Percentiles rank a stretch among this genome's conserved stretches.
Conservation (phyloP, 1,140 invertebrate species). For the Meloidogyne exigua region DNA sequence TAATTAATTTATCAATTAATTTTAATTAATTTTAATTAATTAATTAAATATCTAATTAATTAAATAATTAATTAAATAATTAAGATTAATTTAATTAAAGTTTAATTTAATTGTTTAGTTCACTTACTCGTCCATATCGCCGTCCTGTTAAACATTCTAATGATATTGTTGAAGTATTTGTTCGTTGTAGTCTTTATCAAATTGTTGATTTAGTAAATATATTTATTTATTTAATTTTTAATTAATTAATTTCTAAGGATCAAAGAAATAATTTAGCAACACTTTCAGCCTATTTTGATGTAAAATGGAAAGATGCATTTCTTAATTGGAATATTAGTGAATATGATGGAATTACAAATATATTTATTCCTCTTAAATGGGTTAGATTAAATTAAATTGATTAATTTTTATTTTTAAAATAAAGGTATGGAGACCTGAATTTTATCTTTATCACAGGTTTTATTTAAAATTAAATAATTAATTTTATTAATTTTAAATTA, state of each 20-base stretch:
- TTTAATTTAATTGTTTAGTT: neutral
- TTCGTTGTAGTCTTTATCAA: conserved; percentile 59
- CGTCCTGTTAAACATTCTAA: conserved; percentile 35
- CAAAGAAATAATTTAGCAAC: conserved; percentile 63
- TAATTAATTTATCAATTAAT: too few relatives aligned
- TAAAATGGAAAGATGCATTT: conserved; percentile 58
- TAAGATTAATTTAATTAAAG: too few relatives aligned
- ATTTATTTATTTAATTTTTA: conserved; percentile 6
- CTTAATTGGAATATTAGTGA: conserved; percentile 54
- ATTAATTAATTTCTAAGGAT: conserved; percentile 36
- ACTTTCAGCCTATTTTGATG: conserved; percentile 62
- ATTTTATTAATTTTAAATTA: conserved; percentile 12
- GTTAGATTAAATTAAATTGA: neutral
- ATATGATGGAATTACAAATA: conserved; percentile 53
- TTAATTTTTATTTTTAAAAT: too few relatives aligned
- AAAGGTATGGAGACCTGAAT: conserved; percentile 58
- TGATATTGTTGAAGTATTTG: conserved; percentile 51
- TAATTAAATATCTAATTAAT: neutral
- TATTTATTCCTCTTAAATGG: conserved; percentile 59
- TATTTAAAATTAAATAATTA: conserved; percentile 7
- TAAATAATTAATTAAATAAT: too few relatives aligned
- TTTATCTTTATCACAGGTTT: conserved; percentile 55
- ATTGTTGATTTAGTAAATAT: conserved; percentile 57
- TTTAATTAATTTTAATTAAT: neutral
- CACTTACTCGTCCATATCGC: conserved; percentile 25